These are phyloP conservation scores for Galerucella pusilla DNA, from an alignment of 2,888 invertebrate species.

Conservation along the genomic window DNA sequence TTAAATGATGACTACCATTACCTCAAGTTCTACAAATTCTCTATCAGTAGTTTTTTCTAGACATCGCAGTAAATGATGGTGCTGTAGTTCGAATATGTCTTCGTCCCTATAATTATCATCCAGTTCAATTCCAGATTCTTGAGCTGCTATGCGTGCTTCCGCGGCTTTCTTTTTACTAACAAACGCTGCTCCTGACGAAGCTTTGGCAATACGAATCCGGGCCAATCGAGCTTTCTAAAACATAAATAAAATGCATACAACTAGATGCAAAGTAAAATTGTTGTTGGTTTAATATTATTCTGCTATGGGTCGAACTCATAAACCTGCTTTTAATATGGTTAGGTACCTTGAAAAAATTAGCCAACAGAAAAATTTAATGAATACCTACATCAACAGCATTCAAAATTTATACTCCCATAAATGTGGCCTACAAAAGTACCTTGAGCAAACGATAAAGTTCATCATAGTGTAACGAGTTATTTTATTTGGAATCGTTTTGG, in stretches of 20 bases:
- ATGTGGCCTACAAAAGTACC: too few species aligned
- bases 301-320: too few species aligned
- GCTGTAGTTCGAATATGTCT: constrained; percentile 98
- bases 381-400: too few species aligned
- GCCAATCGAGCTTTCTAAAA: constrained; percentile 98
- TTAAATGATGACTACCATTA: neutral
- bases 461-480: too few species aligned
- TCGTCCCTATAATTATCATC: constrained; percentile 92
- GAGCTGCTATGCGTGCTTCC: constrained; percentile 92
- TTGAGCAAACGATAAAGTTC: too few species aligned
- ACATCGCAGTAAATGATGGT: constrained; percentile 97
- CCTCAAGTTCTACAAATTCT: constrained; percentile 96
- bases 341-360: too few species aligned
- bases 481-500: too few species aligned
- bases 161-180: constrained; percentile 99
- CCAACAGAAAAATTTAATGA: too few species aligned
- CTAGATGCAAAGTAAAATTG: too few species aligned
- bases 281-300: too few species aligned
- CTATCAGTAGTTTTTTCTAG: constrained; percentile 98
- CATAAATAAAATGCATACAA: constrained; percentile 15
- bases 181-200: constrained; percentile 98
- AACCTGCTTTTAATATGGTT: too few species aligned
- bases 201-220: constrained; percentile 98
- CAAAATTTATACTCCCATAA: too few species aligned
- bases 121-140: constrained; percentile 91